Evolutionary conservation across 2,113 vertebrate genomes (phyloP).

Genomic region (Shinisaurus crocodilurus): DNA sequence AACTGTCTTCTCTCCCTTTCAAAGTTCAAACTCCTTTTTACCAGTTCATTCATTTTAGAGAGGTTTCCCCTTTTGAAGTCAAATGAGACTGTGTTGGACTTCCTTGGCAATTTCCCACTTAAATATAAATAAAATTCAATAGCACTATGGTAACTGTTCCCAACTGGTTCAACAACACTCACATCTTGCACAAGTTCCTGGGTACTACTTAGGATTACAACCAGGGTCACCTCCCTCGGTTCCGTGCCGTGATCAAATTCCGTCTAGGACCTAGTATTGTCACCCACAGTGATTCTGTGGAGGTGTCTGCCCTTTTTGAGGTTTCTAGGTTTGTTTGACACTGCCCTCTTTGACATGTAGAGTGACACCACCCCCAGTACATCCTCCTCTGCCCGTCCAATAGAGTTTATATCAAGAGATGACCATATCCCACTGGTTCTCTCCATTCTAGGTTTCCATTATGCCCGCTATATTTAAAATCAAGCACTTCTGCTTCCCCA

Average conservation of each 20-base stretch:
- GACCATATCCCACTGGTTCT: not conserved
- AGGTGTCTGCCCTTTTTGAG: not conserved
- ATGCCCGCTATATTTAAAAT: not conserved
- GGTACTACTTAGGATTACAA: not conserved
- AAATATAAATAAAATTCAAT: not conserved
- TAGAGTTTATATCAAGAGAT: not conserved
- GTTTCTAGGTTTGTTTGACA: not conserved
- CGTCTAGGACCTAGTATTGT: not conserved
- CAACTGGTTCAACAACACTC: not conserved
- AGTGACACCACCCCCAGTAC: not conserved
- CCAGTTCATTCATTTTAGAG: not conserved
- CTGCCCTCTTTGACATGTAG: not conserved
- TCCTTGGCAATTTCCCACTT: not conserved
- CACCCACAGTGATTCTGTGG: not conserved
- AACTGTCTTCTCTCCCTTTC: not conserved
- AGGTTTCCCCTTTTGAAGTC: too few relatives aligned
- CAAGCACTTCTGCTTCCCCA: not conserved
- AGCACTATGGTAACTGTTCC: not conserved
- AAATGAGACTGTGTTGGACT: not conserved
- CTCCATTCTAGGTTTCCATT: not conserved
- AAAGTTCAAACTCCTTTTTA: not conserved
- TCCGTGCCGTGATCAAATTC: not conserved
- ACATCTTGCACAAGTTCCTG: not conserved
- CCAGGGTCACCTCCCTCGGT: not conserved
- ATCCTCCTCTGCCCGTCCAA: not conserved